Base-by-base conservation (phyloP, 2,888 invertebrate genomes). In the Encarsia formosa region DNA sequence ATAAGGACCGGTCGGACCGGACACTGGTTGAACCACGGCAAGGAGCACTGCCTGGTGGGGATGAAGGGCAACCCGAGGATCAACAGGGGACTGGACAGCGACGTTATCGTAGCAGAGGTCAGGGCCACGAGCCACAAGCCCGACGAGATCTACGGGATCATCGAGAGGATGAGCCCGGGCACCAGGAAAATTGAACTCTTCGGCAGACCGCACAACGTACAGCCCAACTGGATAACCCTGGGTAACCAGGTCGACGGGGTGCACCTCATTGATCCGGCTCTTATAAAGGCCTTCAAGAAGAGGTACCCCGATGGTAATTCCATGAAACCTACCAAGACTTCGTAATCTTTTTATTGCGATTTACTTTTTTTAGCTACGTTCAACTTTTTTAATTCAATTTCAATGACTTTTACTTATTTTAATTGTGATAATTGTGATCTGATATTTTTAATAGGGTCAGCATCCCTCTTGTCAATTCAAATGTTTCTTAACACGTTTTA, bases 1-100 rank as follows among this genome's bases (percentile, higher is more conserved):
- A 98, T 98, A 64, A 80, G 97, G 24, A 98, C 98, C 0, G 98
- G 98, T 0, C 80, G 97, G 48, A 97, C 97, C 0, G 97, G 98
- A 0, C 98, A 98, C 75, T 98, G 98, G 98, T 78, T 98, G 22
- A 98, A 98, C 75, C 98, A 98, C 71, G 98, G 97, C 20, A 98
- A 98, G 73, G 97, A 98, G 69, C 97, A 98, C 67, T 98, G 97
- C 71, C 76, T 98, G 66, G 91, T 86, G 3, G 97, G 97, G 6
- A 92, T 95, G 85, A 98, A 98, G 74, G 97, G 97, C 0, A 89
- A 87, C 71, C 94, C 95, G 0, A 85, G 88, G 46, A 78, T 96
- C 40, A 97, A 95, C 76, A 82, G 93, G 8, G 96, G 97, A 0
- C 76, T 98, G 22, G 98, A 98, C 74, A 95, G 95, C 74, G 97